Conservation (phyloP, 2,888 invertebrate species). For the Diplazon laetatorius region DNA sequence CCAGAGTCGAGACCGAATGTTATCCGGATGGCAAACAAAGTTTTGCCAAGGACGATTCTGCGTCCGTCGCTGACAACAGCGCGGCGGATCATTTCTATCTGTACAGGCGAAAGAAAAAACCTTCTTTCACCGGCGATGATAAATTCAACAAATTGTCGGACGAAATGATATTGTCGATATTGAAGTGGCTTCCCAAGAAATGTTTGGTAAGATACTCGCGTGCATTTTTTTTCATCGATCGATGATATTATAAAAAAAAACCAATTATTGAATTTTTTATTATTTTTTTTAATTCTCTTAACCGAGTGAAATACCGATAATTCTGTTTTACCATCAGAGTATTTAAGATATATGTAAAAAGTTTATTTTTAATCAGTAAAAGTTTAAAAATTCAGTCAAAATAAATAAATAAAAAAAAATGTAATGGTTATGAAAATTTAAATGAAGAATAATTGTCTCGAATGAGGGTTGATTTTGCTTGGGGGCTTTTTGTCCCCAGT, state of each 20-base stretch:
- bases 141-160: conserved; percentile 91
- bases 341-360: too few species aligned
- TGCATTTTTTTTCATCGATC: not conserved
- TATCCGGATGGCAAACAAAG: conserved; percentile 73
- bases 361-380: too few species aligned
- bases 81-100: conserved; percentile 76
- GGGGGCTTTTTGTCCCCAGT: too few species aligned
- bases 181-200: conserved; percentile 92
- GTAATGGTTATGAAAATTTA: not conserved
- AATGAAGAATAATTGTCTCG: too few species aligned
- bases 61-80: conserved; percentile 76
- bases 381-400: too few species aligned
- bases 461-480: too few species aligned
- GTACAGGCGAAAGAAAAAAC: conserved; percentile 78
- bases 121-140: conserved; percentile 84
- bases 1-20: conserved; percentile 74
- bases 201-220: conserved; percentile 89
- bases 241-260: too few species aligned
- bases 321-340: too few species aligned
- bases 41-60: conserved; percentile 70
- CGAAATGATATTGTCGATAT: conserved; percentile 92
- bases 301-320: too few species aligned
- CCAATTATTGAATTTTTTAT: too few species aligned
- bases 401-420: not conserved
- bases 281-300: too few species aligned